Evolutionary conservation across 2,888 invertebrate species (phyloP).

Genomic region (Sclerodermus sp.): DNA sequence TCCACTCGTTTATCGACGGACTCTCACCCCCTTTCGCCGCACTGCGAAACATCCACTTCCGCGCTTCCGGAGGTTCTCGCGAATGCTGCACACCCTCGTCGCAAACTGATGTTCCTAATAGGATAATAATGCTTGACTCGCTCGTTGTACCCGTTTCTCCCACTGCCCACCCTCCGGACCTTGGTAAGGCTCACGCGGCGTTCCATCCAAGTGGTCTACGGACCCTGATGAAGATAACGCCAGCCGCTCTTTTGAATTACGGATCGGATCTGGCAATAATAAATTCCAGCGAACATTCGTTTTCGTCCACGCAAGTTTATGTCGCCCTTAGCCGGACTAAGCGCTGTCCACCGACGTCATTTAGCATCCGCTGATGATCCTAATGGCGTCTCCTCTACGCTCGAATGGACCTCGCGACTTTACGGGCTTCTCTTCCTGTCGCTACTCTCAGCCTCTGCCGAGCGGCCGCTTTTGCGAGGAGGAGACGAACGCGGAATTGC

Average conservation of each 20-base stretch:
- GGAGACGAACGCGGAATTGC: too few species aligned
- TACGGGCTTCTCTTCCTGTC: too few species aligned
- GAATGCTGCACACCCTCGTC: too few species aligned
- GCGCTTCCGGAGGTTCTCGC: too few species aligned
- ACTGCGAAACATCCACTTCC: too few species aligned
- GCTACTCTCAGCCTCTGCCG: too few species aligned
- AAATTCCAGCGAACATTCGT: conserved; percentile 58
- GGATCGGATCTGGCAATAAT: conserved; percentile 53
- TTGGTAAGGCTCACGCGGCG: conserved; percentile 41
- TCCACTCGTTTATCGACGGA: conserved; percentile 29
- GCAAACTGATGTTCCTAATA: conserved; percentile 28
- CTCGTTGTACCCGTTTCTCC: too few species aligned
- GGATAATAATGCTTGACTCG: conserved; percentile 31
- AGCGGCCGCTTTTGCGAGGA: too few species aligned
- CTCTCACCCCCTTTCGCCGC: too few species aligned
- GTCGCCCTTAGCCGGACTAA: conserved; percentile 54
- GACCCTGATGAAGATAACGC: conserved; percentile 57
- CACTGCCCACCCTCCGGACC: neutral
- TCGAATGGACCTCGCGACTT: conserved; percentile 32
- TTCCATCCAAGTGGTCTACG: conserved; percentile 31
- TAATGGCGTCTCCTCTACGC: conserved; percentile 36
- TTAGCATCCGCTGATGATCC: conserved; percentile 54
- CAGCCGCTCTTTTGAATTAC: conserved; percentile 55
- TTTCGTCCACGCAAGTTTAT: conserved; percentile 58
- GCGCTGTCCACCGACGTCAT: conserved; percentile 54